These are phyloP conservation scores for Plutella xylostella DNA, from an alignment of 2,888 invertebrate genomes.

Conservation along the genomic window DNA sequence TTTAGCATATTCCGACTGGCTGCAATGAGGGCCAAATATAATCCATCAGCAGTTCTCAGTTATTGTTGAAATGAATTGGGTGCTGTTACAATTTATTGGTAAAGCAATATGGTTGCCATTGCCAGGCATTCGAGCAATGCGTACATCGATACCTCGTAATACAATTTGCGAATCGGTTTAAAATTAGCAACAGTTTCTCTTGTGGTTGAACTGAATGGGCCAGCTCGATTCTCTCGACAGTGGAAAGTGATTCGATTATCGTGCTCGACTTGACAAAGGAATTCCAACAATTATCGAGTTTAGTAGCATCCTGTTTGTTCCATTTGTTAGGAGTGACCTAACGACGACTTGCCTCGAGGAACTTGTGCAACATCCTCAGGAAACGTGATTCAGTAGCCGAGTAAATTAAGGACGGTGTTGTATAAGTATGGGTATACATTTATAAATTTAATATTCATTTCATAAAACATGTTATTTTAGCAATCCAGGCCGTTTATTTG, in stretches of 20 bases:
- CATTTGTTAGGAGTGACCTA: constrained; percentile 3
- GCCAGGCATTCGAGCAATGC: no score
- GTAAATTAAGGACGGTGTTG: background rate
- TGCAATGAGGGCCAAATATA: background rate
- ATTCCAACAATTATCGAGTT: constrained; percentile 56
- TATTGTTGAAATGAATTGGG: no score
- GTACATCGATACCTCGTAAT: no score
- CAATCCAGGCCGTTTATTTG: no score
- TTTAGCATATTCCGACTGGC: constrained; percentile 5
- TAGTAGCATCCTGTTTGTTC: constrained; percentile 43
- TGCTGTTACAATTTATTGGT: no score
- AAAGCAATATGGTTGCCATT: no score
- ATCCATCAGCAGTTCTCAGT: no score
- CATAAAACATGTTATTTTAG: no score
- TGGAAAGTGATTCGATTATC: constrained; percentile 4
- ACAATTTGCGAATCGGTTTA: no score
- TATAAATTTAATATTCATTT: no score
- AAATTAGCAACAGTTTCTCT: background rate
- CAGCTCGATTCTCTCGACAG: constrained; percentile 13
- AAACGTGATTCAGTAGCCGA: background rate
- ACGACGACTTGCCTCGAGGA: background rate
- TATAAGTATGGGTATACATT: no score
- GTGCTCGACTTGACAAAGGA: constrained; percentile 19
- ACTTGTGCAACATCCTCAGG: constrained; percentile 1
- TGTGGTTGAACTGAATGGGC: background rate